Base-by-base conservation (phyloP, 2,797 vertebrate genomes). In the Dryobates pubescens region DNA sequence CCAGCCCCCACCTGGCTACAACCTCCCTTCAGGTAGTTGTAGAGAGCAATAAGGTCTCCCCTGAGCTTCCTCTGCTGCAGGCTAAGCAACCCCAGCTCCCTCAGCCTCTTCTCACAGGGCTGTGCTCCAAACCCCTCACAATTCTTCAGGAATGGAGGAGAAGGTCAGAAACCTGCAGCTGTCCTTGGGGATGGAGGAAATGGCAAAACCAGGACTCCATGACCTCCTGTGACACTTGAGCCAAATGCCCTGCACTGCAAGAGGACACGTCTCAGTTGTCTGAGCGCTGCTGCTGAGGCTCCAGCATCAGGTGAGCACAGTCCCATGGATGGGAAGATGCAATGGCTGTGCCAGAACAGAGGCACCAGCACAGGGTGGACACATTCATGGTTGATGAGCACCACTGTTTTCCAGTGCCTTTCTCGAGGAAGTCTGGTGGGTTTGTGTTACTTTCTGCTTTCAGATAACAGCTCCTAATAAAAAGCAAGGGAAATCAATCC, bases 351-450 rank as follows among this genome's bases (percentile, higher is more conserved):
- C 24, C 79, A 74, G 56, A 27, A 30, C 12, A 53, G 18, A 69
- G 51, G 8, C 24, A 68, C 14, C 3, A 10, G 4, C 22, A 47
- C 6, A 29, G 6, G 3, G 6, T 10, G 12, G 23, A 22, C 32
- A 47, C 0, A 0, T 10, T 15, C 7, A 2, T 1, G 8, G 53
- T 18, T 56, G 62, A 59, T 78, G 73, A 59, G 41, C 23, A 9
- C 47, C 6, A 5, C 8, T 4, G 5, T 27, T 82, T 82, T 43
- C 69, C 57, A 30, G 6, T 19, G 56, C 29, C 43, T 79, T 47
- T 79, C 64, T 34, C 26, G 5, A 63, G 58, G 65, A 75, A 19
- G 15, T 45, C 43, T 73, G 54, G 57, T 22, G 64, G 38, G 41
- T 84, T 70, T 68, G 7, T 10, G 32, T 63, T 53, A 27, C 30